Conservation (phyloP, 1,140 invertebrate genomes). For the Cydia amplana region DNA sequence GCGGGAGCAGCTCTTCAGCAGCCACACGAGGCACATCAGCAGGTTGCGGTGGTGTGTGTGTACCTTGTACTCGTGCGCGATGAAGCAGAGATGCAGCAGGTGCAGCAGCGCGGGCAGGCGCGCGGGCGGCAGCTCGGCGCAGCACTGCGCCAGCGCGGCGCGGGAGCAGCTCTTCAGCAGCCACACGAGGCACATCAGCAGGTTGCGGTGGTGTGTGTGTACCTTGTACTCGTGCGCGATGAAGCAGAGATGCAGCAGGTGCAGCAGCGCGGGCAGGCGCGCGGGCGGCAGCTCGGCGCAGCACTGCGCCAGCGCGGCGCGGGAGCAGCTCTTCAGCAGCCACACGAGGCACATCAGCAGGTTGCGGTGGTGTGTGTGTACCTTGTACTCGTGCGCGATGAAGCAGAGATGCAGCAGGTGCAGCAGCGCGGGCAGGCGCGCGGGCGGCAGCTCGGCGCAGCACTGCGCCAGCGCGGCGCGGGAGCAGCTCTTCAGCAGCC, state of each 20-base stretch:
- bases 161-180: slow-evolving; percentile 93
- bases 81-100: slow-evolving; percentile 90
- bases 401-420: slow-evolving; percentile 92
- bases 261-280: slow-evolving; percentile 88
- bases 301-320: slow-evolving; percentile 87
- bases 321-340: slow-evolving; percentile 94
- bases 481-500: slow-evolving; percentile 95
- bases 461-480: slow-evolving; percentile 87
- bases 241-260: slow-evolving; percentile 91
- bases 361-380: slow-evolving; percentile 90
- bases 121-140: slow-evolving; percentile 86
- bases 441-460: slow-evolving; percentile 88
- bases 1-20: slow-evolving; percentile 92
- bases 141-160: slow-evolving; percentile 87
- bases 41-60: slow-evolving; percentile 92
- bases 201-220: slow-evolving; percentile 90
- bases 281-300: slow-evolving; percentile 87
- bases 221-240: slow-evolving; percentile 96
- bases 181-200: slow-evolving; percentile 95
- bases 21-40: slow-evolving; percentile 94
- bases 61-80: slow-evolving; percentile 96
- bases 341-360: slow-evolving; percentile 94
- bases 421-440: slow-evolving; percentile 88
- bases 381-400: slow-evolving; percentile 95
- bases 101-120: slow-evolving; percentile 90